Base-by-base conservation (phyloP, 2,797 vertebrate species). In the Schizopygopsis malacanthus region DNA sequence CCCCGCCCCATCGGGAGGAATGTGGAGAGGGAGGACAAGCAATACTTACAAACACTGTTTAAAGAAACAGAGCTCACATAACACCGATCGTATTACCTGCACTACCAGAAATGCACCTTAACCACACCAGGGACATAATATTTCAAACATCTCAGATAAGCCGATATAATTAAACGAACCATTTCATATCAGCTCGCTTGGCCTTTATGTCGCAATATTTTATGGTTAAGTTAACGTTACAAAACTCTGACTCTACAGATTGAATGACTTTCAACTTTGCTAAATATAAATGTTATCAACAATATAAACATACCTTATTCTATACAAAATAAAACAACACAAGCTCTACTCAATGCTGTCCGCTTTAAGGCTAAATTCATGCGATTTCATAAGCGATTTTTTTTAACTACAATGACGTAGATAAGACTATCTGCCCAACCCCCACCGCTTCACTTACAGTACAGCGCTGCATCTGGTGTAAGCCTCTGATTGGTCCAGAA, bases 401-500 rank as follows among this genome's bases (percentile, higher is more conserved):
- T 37, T 18, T 37, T 67, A 65, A 37, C 1, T 67, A 18, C 28
- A 67, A 4, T 67, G 63, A 67, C 63, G 28, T 33, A 1, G 13
- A 16, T 8, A 28, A 33, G 1, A n/a, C 28, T 28, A 54, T 86
- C 87, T 70, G 59, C 92, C 91, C 91, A 89, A 88, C 93, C 93
- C 92, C 94, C 92, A 91, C 88, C 84, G 72, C 84, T 90, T 92
- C 86, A 28, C 87, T 54, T 1, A 6, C 37, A 37, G 37, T 90
- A 90, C 90, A 90, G 89, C 86, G 83, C 85, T 73, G 84, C 90
- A 81, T 87, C 89, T 91, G 93, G 94, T 96, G 95, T 95, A 95
- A 94, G 90, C 89, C 92, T 92, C 77, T 85, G 88, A 96, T 96
- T 96, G 96, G 96, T 70, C 85, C 79, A 1, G 69, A 72, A 22